phyloP scores from a whole-genome alignment of 2,113 vertebrate species.

The Phrynosoma blainvillii region DNA sequence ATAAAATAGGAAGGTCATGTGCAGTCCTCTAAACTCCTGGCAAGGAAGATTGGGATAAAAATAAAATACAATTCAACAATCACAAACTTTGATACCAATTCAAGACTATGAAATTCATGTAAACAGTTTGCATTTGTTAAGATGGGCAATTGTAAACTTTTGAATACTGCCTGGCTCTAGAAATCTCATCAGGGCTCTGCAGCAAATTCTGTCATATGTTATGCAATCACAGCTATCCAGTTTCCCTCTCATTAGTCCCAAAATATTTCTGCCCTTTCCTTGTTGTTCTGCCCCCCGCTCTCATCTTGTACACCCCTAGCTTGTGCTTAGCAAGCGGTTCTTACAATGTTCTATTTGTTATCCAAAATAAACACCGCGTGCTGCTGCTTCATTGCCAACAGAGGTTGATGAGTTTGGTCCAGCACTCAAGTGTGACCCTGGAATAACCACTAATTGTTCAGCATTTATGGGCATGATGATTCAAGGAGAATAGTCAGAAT shows the following conservation, averaged over 20 bases:
- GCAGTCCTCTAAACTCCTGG: background rate
- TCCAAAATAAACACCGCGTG: conserved; percentile 14
- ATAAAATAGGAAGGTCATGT: background rate
- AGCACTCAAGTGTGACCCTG: conserved; percentile 23
- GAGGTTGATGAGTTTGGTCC: background rate
- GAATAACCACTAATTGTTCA: conserved; percentile 11
- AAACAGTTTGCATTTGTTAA: background rate
- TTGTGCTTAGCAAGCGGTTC: conserved; percentile 3
- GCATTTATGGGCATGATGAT: conserved; percentile 7
- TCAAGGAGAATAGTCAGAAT: background rate
- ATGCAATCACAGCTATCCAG: background rate
- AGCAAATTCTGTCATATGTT: background rate
- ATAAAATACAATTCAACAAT: background rate
- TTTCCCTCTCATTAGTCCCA: background rate
- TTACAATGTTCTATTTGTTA: conserved; percentile 19
- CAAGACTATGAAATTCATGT: background rate
- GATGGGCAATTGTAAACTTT: background rate
- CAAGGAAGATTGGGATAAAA: background rate
- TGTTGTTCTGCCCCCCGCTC: background rate
- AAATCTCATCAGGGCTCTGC: background rate
- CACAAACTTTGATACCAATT: background rate
- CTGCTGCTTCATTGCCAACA: conserved; percentile 12
- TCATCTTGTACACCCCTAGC: background rate
- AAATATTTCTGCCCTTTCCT: background rate
- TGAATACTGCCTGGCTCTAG: background rate